Evolutionary conservation across 2,888 invertebrate genomes (phyloP), one percentile per base, ranked within the genome.

Genomic region (Orchesella flavescens): DNA sequence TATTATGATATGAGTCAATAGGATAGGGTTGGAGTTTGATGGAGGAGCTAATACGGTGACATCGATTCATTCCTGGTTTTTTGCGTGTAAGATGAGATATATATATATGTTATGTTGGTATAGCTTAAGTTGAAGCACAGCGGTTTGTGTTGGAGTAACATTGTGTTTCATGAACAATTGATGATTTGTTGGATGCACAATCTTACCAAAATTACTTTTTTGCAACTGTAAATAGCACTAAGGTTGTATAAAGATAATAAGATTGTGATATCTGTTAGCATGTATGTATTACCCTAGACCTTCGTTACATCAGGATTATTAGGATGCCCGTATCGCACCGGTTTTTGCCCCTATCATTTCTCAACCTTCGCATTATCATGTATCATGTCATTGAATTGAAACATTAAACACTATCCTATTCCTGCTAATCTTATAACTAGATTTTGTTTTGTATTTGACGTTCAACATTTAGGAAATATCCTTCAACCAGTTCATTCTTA

Each of bases 261-360:
- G 3, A 23, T 19, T 17, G 3, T 49, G 21, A 49, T n/a, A 49
- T 10, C 49, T 49, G 49, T 1, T 53, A 63, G 21, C 46, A 74
- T 74, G 44, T 66, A 49, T 68, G 55, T 59, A 43, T 69, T 65
- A 68, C 65, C 44, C 68, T 59, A 79, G 79, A 79, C 79, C 79
- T 79, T 79, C 23, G 12, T 19, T 53, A 21, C 57, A 17, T n/a
- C 44, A 73, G 69, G 53, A 53, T 69, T 61, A 21, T 69, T 69
- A 24, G 44, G 77, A 79, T 79, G 24, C 79, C 79, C 79, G 79
- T 79, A 79, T 80, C 59, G 9, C 63, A 63, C 71, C 80, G 66
- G 80, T 80, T 80, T 80, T 79, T 73, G 72, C 49, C 23, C 53
- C 63, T 49, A 24, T 66, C 15, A 43, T 57, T 55, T 34, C 34